Base-by-base conservation (phyloP, 1,140 invertebrate species). In the Argopecten irradians region DNA sequence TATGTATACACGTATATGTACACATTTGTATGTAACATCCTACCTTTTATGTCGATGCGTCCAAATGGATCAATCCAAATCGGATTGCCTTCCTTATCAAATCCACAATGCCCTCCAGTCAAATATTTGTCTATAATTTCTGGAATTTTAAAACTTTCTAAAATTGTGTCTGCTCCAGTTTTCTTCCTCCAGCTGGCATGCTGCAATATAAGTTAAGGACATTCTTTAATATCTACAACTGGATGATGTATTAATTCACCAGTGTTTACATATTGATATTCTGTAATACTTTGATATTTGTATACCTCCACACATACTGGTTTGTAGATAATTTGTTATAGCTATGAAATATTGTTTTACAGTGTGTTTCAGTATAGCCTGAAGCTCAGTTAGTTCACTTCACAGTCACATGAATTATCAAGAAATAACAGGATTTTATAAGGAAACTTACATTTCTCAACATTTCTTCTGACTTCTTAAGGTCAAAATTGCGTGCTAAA, bases 41-140 rank as follows among this genome's bases (percentile, higher is more conserved):
- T 89, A 94, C 95, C 95, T 94, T 94, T 95, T 11, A 94, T 89
- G 90, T 96, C 95, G 82, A 93, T 90, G 33, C 92, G 83, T 32
- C 95, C 94, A 87, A 94, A 91, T 16, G 94, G 93, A 82, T 96
- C 94, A 34, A 95, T 93, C 94, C 94, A 95, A 11, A 96, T 95
- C 94, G 98, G 98, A 34, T 97, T 97, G n/a, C 98, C 98, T 92
- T 98, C 97, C 92, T 98, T 98, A 93, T 98, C 98, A 91, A 96
- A 97, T 1, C 98, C 98, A 86, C 96, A 96, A 0, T 97, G 94
- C 85, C 98, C 98, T 83, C 97, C 97, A 0, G 98, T 97, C 92
- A 97, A 96, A 94, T 98, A 97, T 88, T 97, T 96, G 32, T 96
- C 95, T 13, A 98, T 93, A 0, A 97, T 96, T 94, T 97, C 97